Conservation (phyloP, 2,113 vertebrate species). For the Poeciliopsis retropinna region DNA sequence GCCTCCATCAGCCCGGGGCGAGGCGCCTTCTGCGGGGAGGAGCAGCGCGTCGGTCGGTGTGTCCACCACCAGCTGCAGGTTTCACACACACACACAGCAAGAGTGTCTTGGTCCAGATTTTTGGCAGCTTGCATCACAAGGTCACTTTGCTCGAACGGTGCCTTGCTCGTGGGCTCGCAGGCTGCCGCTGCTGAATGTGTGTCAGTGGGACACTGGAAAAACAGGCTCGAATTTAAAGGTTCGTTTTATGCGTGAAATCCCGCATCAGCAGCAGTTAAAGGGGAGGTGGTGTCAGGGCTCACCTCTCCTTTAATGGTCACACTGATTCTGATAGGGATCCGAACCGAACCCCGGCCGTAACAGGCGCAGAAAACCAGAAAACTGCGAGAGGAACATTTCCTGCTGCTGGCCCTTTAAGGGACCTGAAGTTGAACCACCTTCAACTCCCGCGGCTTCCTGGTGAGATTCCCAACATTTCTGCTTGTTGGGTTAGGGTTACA, state of each 20-base stretch:
- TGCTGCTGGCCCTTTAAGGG: too few species aligned
- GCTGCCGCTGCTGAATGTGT: slow-evolving; percentile 11
- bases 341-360: too few species aligned
- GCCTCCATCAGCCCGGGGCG: slow-evolving; percentile 11
- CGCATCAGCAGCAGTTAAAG: neutral
- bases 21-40: slow-evolving; percentile 13
- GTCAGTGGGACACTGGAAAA: slow-evolving; percentile 41
- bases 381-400: too few species aligned
- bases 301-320: neutral
- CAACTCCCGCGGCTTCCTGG: too few species aligned
- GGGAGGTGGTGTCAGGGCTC: neutral
- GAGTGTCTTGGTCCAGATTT: slow-evolving; percentile 12
- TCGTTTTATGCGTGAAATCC: neutral
- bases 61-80: slow-evolving; percentile 7
- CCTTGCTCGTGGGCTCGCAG: slow-evolving; percentile 9
- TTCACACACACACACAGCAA: neutral
- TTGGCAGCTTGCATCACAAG: slow-evolving; percentile 53
- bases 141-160: slow-evolving; percentile 40
- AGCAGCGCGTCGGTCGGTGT: slow-evolving; percentile 31
- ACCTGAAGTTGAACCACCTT: too few species aligned
- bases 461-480: too few species aligned
- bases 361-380: too few species aligned
- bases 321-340: neutral
- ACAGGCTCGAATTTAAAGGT: neutral
- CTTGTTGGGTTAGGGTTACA: too few species aligned